Conservation (phyloP, 2,113 vertebrate species). For the Dipodomys spectabilis region DNA sequence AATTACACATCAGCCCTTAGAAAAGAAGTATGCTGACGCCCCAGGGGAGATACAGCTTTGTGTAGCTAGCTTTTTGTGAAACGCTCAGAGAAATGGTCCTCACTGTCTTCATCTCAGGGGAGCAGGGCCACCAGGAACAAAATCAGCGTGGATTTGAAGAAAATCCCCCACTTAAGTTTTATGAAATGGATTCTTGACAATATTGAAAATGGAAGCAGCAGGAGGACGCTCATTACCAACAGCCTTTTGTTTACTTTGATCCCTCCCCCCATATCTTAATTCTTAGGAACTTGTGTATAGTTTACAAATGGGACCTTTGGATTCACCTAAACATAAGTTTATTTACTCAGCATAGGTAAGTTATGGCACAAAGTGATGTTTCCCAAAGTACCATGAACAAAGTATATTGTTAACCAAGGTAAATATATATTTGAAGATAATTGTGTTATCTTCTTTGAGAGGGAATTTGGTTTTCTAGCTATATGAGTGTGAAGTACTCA, state of each 20-base stretch:
- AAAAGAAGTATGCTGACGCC: not conserved
- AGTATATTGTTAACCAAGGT: not conserved
- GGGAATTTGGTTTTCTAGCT: not conserved
- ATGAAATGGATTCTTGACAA: constrained; percentile 34
- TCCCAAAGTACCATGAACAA: constrained; percentile 36
- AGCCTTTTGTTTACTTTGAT: constrained; percentile 41
- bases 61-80: not conserved
- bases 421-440: constrained; percentile 35
- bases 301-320: not conserved
- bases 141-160: constrained; percentile 26
- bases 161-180: constrained; percentile 24
- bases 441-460: constrained; percentile 12
- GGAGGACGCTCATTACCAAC: not conserved
- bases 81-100: constrained; percentile 4
- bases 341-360: not conserved
- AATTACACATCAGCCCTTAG: constrained; percentile 10
- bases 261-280: not conserved
- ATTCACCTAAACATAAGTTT: not conserved
- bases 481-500: not conserved
- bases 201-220: not conserved
- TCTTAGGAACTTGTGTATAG: not conserved
- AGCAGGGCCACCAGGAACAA: not conserved
- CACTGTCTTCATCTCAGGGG: not conserved
- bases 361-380: not conserved
- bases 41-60: constrained; percentile 19